Percentiles rank a stretch among this genome's conserved stretches.
Conservation (phyloP, 2,888 invertebrate genomes). For the Pediacus dermestoides region DNA sequence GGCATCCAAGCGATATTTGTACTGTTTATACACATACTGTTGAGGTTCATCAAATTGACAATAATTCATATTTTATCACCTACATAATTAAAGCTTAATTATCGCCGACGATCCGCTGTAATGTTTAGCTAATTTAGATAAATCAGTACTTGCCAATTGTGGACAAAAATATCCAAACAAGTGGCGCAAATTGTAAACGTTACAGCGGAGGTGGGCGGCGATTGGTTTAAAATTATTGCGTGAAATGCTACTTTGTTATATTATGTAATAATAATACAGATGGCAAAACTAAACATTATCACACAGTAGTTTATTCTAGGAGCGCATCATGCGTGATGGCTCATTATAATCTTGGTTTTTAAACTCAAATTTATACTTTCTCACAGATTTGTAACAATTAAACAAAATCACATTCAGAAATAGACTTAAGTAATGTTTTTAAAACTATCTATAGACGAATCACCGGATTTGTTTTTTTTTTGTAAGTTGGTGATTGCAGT, state of each 20-base stretch:
- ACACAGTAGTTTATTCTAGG: conserved; percentile 38
- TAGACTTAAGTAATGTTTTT: conserved; percentile 37
- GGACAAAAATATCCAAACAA: conserved; percentile 27
- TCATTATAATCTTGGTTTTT: conserved; percentile 27
- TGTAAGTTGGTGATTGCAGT: too few relatives aligned
- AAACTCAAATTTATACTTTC: conserved; percentile 46
- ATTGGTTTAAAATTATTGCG: neutral
- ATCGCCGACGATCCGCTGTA: conserved; percentile 17
- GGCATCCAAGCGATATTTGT: conserved; percentile 30
- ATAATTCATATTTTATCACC: neutral
- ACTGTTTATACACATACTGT: conserved; percentile 9
- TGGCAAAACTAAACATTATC: conserved; percentile 32
- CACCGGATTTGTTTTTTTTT: too few relatives aligned
- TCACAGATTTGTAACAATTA: conserved; percentile 42
- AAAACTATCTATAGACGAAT: conserved; percentile 3
- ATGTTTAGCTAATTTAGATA: conserved; percentile 18
- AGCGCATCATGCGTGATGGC: too few relatives aligned
- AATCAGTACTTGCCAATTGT: conserved; percentile 10
- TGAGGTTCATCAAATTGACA: conserved; percentile 11
- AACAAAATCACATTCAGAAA: conserved; percentile 49
- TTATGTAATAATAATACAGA: conserved; percentile 15
- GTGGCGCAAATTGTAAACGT: conserved; percentile 23
- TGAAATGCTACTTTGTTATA: conserved; percentile 29
- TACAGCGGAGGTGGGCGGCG: neutral
- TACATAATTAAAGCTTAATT: conserved; percentile 20